Percentiles rank a stretch among this genome's conserved stretches.
These are phyloP conservation scores for Mus spretus DNA, from an alignment of 2,797 vertebrate genomes.

Conservation along the genomic window DNA sequence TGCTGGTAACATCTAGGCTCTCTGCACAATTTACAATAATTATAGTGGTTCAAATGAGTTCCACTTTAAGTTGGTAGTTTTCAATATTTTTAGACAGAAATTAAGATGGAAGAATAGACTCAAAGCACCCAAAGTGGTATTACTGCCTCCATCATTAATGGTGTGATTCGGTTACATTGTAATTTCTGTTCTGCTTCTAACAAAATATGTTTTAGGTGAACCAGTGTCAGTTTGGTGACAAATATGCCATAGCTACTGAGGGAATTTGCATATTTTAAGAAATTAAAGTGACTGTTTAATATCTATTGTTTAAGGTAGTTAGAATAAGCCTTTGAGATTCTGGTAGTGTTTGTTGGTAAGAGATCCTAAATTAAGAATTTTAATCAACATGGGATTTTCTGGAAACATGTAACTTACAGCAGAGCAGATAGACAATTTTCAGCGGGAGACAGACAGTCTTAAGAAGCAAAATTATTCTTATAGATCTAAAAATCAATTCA, in stretches of 20 bases:
- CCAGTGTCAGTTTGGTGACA: neutral
- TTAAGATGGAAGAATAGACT: neutral
- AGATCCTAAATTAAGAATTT: neutral
- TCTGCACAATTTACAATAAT: neutral
- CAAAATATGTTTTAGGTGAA: neutral
- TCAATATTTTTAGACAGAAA: neutral
- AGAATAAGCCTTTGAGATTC: neutral
- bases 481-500: neutral
- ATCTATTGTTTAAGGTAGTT: neutral
- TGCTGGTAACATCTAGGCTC: neutral
- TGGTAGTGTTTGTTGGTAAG: neutral
- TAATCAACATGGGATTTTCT: neutral
- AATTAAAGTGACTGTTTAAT: neutral
- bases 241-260: neutral
- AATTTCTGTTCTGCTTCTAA: neutral
- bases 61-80: neutral
- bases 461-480: constrained; percentile 9
- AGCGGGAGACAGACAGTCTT: neutral
- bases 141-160: neutral
- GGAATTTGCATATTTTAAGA: neutral
- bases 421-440: neutral
- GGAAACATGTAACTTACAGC: neutral
- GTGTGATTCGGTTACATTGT: neutral
- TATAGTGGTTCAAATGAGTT: neutral
- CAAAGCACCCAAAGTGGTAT: neutral